Percentiles rank a stretch among this genome's conserved stretches.
These are phyloP conservation scores for Sternarchorhynchus goeldii DNA, from an alignment of 2,797 vertebrate genomes.

Conservation along the genomic window DNA sequence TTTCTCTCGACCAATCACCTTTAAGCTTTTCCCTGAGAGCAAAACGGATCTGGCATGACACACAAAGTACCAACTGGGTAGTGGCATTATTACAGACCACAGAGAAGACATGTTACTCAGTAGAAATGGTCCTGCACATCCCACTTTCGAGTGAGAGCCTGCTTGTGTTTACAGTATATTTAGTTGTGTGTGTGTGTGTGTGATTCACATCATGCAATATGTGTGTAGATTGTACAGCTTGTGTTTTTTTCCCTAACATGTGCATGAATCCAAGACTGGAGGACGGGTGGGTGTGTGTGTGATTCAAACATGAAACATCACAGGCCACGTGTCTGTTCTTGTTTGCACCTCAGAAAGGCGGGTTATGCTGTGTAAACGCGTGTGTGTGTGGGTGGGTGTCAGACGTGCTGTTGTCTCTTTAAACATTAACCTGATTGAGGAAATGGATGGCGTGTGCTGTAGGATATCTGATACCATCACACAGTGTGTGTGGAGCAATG, in stretches of 20 bases:
- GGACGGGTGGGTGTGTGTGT: constrained; percentile 13
- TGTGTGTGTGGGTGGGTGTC: not conserved
- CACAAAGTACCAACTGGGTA: not conserved
- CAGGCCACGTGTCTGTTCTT: no score
- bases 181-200: not conserved
- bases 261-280: not conserved
- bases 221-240: not conserved
- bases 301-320: not conserved
- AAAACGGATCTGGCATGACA: no score
- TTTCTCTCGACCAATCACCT: no score
- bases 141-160: not conserved
- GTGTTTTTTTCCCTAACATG: not conserved
- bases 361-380: no score
- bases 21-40: no score
- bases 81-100: not conserved
- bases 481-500: not conserved
- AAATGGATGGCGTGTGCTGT: constrained; percentile 13
- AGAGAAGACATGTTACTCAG: not conserved
- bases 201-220: not conserved
- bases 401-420: not conserved
- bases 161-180: constrained; percentile 20
- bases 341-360: no score
- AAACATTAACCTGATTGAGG: not conserved
- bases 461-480: constrained; percentile 32
- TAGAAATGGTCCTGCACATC: not conserved